Evolutionary conservation across 2,888 invertebrate species (phyloP), one percentile per base, ranked within the genome.

Genomic region (Tupiocoris notatus): DNA sequence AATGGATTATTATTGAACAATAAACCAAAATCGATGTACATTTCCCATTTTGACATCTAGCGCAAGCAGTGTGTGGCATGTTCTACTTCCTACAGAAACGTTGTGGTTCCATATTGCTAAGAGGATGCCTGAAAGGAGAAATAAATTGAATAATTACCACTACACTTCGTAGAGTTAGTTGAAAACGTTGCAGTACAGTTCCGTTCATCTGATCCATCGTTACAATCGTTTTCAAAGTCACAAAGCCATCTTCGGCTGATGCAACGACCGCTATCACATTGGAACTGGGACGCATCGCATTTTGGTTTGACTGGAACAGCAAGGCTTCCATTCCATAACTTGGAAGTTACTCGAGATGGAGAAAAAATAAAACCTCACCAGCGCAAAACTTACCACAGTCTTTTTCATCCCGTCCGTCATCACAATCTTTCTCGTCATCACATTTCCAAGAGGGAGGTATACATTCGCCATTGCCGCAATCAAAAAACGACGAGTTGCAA

Each of bases 211-310:
- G 88, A 88, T 0, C 86, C 87, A 79, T 87, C 86, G 0, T 85
- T 85, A 81, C 95, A 95, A 83, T 96, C 95, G n/a, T 86, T 84
- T 80, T 91, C 91, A 7, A 90, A 91, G 84, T 95, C 94, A 84
- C 95, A 96, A 2, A 76, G 75, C 81, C 81, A 82, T 56, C 78
- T 76, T 39, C 84, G 83, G 0, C 89, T 87, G 67, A 93, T 91
- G 81, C 93, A 94, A 22, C 89, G 86, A 0, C 90, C 90, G 82
- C 90, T 92, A 62, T 87, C 86, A 82, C 94, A 94, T 16, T 86
- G 85, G 82, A 92, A 93, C 82, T 92, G 89, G 78, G 84, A 82
- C 0, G 83, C 83, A 0, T 86, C 86, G 81, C 89, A 89, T 63
- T 86, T 86, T 0, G 84, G 83, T 78, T 85, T 85, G 0, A 86